These are phyloP conservation scores for Poeciliopsis infans DNA, from an alignment of 2,797 vertebrate species.

Conservation along the genomic window DNA sequence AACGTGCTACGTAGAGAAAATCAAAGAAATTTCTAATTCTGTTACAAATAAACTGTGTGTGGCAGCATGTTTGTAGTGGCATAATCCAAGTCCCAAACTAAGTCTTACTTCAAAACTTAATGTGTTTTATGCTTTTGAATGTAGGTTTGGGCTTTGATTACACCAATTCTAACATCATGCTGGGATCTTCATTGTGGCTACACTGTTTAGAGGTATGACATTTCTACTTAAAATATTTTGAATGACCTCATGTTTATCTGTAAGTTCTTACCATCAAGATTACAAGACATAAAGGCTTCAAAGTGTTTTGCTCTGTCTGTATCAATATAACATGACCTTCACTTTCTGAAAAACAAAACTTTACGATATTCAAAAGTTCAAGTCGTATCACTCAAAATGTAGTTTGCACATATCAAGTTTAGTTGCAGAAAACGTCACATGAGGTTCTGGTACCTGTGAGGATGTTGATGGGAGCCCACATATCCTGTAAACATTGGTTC, in stretches of 20 bases:
- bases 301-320: not conserved
- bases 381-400: not conserved
- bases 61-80: not conserved
- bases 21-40: not conserved
- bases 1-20: too few species aligned
- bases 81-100: not conserved
- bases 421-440: not conserved
- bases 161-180: not conserved
- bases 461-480: slow-evolving; percentile 53
- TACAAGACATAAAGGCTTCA: not conserved
- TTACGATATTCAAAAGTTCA: not conserved
- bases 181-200: not conserved
- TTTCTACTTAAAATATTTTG: not conserved
- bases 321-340: not conserved
- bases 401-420: not conserved
- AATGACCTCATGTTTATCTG: not conserved
- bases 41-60: not conserved
- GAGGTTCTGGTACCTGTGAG: slow-evolving; percentile 68
- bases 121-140: not conserved
- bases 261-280: not conserved
- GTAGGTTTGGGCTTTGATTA: not conserved
- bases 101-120: not conserved
- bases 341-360: not conserved
- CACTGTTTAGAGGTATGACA: not conserved
- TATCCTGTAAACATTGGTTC: slow-evolving; percentile 69